phyloP scores from a whole-genome alignment of 2,113 vertebrate genomes.

The Oncorhynchus masou region DNA sequence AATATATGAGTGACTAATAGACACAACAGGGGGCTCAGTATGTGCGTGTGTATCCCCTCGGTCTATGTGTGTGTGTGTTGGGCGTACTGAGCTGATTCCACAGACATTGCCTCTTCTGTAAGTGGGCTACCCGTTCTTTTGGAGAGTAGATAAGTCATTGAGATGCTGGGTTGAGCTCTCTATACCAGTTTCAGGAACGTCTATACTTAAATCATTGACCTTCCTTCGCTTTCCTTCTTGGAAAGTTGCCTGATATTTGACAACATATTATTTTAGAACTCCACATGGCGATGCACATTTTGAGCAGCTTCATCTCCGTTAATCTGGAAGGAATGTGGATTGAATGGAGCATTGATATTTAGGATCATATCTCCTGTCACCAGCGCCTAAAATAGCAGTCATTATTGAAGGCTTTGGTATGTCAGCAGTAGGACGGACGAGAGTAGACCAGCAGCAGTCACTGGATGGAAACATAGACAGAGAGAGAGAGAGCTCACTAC shows the following conservation, averaged over 20 bases:
- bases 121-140: neutral
- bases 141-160: neutral
- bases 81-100: constrained; percentile 14
- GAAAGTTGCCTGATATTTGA: constrained; percentile 46
- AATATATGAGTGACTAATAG: constrained; percentile 53
- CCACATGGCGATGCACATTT: constrained; percentile 43
- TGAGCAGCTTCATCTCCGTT: constrained; percentile 48
- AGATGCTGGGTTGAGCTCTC: neutral
- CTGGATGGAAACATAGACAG: constrained; percentile 3
- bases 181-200: neutral
- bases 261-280: constrained; percentile 42
- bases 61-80: neutral
- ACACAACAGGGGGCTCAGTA: constrained; percentile 27
- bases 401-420: constrained; percentile 63
- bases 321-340: constrained; percentile 51
- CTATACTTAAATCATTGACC: constrained; percentile 2
- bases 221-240: constrained; percentile 8
- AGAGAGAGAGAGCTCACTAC: constrained; percentile 16
- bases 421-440: constrained; percentile 39
- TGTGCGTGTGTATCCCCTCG: neutral
- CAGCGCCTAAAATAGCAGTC: constrained; percentile 58
- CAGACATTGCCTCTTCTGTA: constrained; percentile 30
- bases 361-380: constrained; percentile 55
- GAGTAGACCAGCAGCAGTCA: constrained; percentile 19
- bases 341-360: constrained; percentile 60